Percentiles rank a stretch among this genome's conserved stretches.
Evolutionary conservation across 30 jellyfish, hydroid and myxozoan species (phyloP).

Genomic region (Haliclystus octoradiatus): DNA sequence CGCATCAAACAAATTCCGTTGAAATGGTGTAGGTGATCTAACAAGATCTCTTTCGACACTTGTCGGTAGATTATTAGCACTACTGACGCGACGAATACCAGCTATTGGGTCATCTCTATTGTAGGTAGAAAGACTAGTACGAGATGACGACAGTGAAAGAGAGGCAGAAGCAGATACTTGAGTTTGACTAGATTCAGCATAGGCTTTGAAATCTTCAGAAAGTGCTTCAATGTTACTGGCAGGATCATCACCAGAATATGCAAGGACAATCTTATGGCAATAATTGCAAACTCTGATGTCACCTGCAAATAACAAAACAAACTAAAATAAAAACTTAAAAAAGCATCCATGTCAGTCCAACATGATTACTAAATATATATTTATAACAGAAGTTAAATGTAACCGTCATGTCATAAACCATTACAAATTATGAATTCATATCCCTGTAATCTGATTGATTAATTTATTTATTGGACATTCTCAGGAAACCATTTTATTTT

Average conservation of each 20-base stretch:
- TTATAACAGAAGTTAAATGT: too few species aligned
- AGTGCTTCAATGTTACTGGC: slow-evolving; percentile 81
- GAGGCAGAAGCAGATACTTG: slow-evolving; percentile 29
- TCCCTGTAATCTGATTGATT: too few species aligned
- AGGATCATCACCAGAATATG: slow-evolving; percentile 62
- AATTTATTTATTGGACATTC: background rate
- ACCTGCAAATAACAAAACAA: slow-evolving; percentile 24
- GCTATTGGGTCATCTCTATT: slow-evolving; percentile 21
- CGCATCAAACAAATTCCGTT: slow-evolving; percentile 74
- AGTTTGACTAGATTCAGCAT: slow-evolving; percentile 22
- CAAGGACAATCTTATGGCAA: slow-evolving; percentile 81
- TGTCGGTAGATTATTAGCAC: slow-evolving; percentile 54
- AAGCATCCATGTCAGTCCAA: too few species aligned
- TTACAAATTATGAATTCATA: too few species aligned
- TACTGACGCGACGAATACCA: slow-evolving; percentile 27
- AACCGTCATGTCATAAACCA: too few species aligned
- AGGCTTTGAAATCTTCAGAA: slow-evolving; percentile 50
- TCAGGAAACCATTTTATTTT: background rate
- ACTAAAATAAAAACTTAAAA: background rate
- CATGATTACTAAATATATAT: too few species aligned
- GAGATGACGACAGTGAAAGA: slow-evolving; percentile 50
- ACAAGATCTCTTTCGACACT: slow-evolving; percentile 49
- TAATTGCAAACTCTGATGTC: slow-evolving; percentile 90
- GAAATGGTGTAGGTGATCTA: slow-evolving; percentile 51
- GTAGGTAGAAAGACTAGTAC: slow-evolving; percentile 31